phyloP scores from a whole-genome alignment of 2,113 vertebrate genomes.

The Gavia stellata region DNA sequence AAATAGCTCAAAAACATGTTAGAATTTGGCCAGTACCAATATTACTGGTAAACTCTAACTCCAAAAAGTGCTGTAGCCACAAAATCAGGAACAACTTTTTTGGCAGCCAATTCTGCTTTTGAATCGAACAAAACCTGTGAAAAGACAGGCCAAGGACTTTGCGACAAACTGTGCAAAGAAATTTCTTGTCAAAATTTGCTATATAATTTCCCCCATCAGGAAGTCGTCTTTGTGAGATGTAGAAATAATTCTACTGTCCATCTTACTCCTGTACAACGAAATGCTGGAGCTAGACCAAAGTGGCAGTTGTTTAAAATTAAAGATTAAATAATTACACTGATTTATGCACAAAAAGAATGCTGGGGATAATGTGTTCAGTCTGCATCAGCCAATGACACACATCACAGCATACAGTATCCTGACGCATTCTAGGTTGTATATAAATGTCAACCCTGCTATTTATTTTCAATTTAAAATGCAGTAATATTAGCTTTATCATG shows the following conservation, averaged over 20 bases:
- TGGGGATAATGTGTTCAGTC: not conserved
- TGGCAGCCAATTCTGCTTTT: not conserved
- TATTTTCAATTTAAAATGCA: constrained; percentile 38
- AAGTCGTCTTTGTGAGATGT: not conserved
- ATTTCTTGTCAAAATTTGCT: constrained; percentile 34
- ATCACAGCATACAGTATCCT: not conserved
- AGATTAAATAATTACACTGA: constrained; percentile 30
- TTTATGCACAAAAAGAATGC: not conserved
- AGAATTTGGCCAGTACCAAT: not conserved
- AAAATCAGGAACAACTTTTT: not conserved
- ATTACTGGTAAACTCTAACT: not conserved
- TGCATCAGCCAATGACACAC: not conserved
- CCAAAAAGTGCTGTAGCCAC: not conserved
- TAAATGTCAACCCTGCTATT: not conserved
- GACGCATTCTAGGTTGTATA: not conserved
- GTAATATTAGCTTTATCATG: constrained; percentile 30
- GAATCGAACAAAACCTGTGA: not conserved
- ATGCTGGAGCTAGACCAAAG: not conserved
- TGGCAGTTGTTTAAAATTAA: not conserved
- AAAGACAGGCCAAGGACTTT: constrained; percentile 28
- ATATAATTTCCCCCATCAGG: constrained; percentile 10
- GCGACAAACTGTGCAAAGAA: not conserved
- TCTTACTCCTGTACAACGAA: not conserved
- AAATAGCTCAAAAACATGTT: not conserved
- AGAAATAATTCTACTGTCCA: constrained; percentile 1